Conservation (phyloP, 1,140 invertebrate genomes). For the Portunus trituberculatus region DNA sequence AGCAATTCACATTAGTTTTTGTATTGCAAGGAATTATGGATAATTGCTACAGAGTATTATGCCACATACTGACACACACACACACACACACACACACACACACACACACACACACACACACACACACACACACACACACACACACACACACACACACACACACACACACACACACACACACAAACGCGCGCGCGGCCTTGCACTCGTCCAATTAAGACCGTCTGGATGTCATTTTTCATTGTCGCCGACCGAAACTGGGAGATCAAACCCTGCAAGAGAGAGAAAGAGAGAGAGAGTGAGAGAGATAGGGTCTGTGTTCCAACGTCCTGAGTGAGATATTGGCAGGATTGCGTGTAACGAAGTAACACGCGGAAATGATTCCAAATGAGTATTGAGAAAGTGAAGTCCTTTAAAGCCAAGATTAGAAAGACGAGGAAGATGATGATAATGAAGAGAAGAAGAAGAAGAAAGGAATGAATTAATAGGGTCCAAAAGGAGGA, state of each 20-base stretch:
- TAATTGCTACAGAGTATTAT: neutral
- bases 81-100: neutral
- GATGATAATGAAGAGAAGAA: neutral
- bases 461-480: neutral
- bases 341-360: neutral
- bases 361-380: neutral
- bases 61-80: neutral
- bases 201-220: neutral
- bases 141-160: neutral
- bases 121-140: conserved; percentile 20
- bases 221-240: neutral
- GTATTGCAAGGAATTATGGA: neutral
- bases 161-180: no score
- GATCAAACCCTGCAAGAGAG: neutral
- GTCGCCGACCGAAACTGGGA: no score
- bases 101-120: conserved; percentile 20
- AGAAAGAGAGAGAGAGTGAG: conserved; percentile 10
- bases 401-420: neutral
- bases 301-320: no score
- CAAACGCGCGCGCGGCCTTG: no score
- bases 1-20: neutral
- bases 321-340: no score
- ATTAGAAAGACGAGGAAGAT: neutral
- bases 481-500: neutral
- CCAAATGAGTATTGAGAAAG: neutral